These are phyloP conservation scores for Marisa cornuarietis DNA, from an alignment of 1,140 invertebrate genomes.

Conservation along the genomic window DNA sequence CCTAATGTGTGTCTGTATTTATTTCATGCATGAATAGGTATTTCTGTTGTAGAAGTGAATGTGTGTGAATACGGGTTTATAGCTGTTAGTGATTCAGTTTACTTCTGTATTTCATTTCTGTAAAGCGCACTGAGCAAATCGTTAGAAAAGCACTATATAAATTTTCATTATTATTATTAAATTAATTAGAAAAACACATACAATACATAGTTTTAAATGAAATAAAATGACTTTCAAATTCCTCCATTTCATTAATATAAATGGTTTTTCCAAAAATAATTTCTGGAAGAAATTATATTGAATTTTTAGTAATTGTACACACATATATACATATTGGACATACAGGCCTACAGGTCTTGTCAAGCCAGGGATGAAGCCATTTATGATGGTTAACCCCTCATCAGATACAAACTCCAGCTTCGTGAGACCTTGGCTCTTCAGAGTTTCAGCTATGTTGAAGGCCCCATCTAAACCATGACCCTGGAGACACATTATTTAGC, in stretches of 20 bases:
- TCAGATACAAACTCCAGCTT: slow-evolving; percentile 71
- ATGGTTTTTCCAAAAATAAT: no score
- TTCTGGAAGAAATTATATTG: no score
- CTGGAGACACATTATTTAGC: slow-evolving; percentile 40
- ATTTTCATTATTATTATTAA: not conserved
- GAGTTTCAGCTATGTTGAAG: slow-evolving; percentile 57
- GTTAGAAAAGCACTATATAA: not conserved
- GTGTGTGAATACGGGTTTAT: no score
- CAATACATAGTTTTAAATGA: not conserved
- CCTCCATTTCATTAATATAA: no score
- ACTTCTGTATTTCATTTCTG: no score
- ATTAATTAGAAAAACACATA: not conserved
- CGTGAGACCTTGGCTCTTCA: slow-evolving; percentile 60
- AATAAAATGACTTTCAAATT: not conserved
- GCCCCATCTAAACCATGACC: slow-evolving; percentile 67
- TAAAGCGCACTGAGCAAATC: not conserved
- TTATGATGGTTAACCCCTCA: slow-evolving; percentile 68
- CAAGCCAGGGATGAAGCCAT: slow-evolving; percentile 65
- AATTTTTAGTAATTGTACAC: no score
- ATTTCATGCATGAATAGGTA: no score
- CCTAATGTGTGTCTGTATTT: no score
- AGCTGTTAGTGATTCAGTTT: no score
- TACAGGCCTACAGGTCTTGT: slow-evolving; percentile 67
- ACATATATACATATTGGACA: slow-evolving; percentile 20
- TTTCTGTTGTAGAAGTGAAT: no score